Base-by-base conservation (phyloP, 1,140 invertebrate species). In the Heliconius congener region DNA sequence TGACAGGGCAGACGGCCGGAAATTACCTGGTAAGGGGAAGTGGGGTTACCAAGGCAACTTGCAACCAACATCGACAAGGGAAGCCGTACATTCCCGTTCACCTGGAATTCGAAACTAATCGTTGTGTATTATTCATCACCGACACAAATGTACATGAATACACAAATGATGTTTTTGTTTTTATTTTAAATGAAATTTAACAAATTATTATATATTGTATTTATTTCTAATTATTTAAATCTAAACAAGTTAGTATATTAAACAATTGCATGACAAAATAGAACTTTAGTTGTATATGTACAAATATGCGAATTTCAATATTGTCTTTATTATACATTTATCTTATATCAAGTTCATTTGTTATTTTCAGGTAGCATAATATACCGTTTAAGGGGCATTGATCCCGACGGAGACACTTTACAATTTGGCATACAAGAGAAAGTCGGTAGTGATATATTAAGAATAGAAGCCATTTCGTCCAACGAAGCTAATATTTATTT, bases 401-500 rank as follows among this genome's bases (percentile, higher is more conserved):
- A 99, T 95, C 96, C 96, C 8, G 98, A 99, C 88, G 97, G 97
- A 76, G 98, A 99, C 95, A 94, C 95, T 50, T 92, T 99, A 81
- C 96, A 95, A 78, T 99, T 99, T 91, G 98, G 98, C 52, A 96
- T 98, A 66, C 95, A 96, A 86, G 96, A 97, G 81, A 96, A 97
- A 84, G 95, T 96, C 34, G 97, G 97, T 80, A 97, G 97, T 90
- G 97, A 98, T 90, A 96, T 99, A 76, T 96, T 99, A 85, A 95
- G 96, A 87, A 96, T 99, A 78, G 97, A 98, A 95, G 97, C 97
- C 88, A 96, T 96, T 79, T 96, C 96, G 74, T 94, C 95, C 71
- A 97, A 96, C 87, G 97, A 98, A 95, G 98, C 98, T 80, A 97
- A 98, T 92, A 95, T 99, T 84, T 98, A 97, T 91, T 95, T 99